phyloP scores from a whole-genome alignment of 2,888 invertebrate species.

The Charanyca ferruginea region DNA sequence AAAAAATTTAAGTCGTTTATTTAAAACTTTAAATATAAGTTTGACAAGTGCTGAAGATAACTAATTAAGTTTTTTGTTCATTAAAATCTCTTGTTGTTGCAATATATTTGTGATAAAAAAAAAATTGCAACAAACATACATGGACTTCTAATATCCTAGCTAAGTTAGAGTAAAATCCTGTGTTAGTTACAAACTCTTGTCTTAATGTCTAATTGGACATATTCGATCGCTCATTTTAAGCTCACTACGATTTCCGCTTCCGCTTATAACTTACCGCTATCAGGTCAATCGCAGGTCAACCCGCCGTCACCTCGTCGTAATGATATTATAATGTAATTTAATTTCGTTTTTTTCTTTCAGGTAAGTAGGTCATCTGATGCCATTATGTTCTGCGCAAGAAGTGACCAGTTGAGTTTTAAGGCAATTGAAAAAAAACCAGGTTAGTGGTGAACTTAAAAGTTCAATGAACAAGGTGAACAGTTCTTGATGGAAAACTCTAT shows the following conservation, averaged over 20 bases:
- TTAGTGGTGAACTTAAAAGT: constrained; percentile 7
- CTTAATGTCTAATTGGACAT: too few relatives aligned
- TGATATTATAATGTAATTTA: constrained; percentile 88
- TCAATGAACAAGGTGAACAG: background rate
- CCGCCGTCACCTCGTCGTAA: constrained; percentile 78
- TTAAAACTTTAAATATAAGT: too few relatives aligned
- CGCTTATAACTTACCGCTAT: constrained; percentile 64
- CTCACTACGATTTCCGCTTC: constrained; percentile 44
- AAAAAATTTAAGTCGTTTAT: too few relatives aligned
- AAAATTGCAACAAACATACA: too few relatives aligned
- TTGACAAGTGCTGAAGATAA: too few relatives aligned
- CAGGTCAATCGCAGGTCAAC: constrained; percentile 85
- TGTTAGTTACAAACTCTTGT: too few relatives aligned
- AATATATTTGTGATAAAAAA: too few relatives aligned
- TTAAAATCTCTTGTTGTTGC: too few relatives aligned
- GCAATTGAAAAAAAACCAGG: constrained; percentile 32
- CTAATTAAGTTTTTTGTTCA: too few relatives aligned
- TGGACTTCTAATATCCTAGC: too few relatives aligned
- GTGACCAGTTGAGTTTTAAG: constrained; percentile 33
- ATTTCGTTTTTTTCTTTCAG: constrained; percentile 83
- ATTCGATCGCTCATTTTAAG: background rate
- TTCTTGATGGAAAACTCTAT: too few relatives aligned
- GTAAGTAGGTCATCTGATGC: constrained; percentile 82
- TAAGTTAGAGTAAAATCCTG: too few relatives aligned
- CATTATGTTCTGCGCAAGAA: constrained; percentile 48